Base-by-base conservation (phyloP, 2,113 vertebrate species). In the Pluvialis apricaria region DNA sequence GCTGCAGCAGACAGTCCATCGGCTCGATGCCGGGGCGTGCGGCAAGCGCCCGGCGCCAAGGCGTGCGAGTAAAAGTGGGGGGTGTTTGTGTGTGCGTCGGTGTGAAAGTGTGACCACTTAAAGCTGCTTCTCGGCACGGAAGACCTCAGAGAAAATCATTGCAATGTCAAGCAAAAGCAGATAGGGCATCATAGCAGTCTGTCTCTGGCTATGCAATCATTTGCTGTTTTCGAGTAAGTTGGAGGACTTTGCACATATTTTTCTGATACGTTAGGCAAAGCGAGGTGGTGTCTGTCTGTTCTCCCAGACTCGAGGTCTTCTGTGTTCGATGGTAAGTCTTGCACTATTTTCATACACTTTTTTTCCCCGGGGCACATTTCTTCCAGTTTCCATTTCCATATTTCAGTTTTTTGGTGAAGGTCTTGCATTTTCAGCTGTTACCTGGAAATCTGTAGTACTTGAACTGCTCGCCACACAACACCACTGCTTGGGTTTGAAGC, bases 271-370 rank as follows among this genome's bases (percentile, higher is more conserved):
- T 90, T 86, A 91, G 95, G 96, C 91, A 49, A 93, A 97, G 95
- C 28, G 58, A 96, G 84, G 90, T 79, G 89, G 96, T 92, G 79
- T 93, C 94, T 95, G 69, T 94, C 72, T 83, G 38, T 91, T 79
- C 54, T 72, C 55, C 82, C 84, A 76, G 77, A 49, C 97, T 97
- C 92, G 94, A 98, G 98, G 98, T 99, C 98, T 99, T 98, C 98
- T 98, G 98, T 99, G 98, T 98, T 97, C 95, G 49, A 94, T 96
- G 98, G 98, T 98, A 98, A 98, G 98, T 98, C 97, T 99, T 99
- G 99, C 99, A 99, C 99, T 99, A 98, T 98, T 98, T 83, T 98
- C 96, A 96, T 98, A 97, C 77, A n/a, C 97, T 20, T 75, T 36
- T 68, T 98, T 92, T 98, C 95, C 95, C 96, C 18, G 79, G 98